These are phyloP conservation scores for Osmoderma eremita DNA, from an alignment of 2,888 invertebrate species.

Conservation along the genomic window DNA sequence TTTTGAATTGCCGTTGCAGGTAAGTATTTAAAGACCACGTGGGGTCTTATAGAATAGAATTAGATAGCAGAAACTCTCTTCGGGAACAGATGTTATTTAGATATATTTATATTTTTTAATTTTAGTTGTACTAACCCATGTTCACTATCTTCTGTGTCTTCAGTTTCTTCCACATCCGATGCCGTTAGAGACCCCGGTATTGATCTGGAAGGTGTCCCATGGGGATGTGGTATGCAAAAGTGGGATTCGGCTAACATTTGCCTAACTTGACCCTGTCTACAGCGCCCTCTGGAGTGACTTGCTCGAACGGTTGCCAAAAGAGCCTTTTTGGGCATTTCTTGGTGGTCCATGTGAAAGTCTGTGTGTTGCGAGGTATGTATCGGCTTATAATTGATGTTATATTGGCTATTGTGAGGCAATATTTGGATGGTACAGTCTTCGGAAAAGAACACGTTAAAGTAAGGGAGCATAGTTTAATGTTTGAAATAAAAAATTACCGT, in stretches of 20 bases:
- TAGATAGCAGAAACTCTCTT: too few relatives aligned
- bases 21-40: too few relatives aligned
- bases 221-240: slow-evolving; percentile 60
- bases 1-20: too few relatives aligned
- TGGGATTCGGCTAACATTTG: slow-evolving; percentile 66
- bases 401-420: slow-evolving; percentile 55
- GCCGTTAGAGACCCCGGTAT: slow-evolving; percentile 56
- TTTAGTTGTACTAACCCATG: slow-evolving; percentile 54
- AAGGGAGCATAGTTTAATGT: background rate
- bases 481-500: slow-evolving; percentile 49
- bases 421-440: slow-evolving; percentile 46
- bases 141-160: slow-evolving; percentile 72
- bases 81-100: too few relatives aligned
- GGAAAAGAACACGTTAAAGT: slow-evolving; percentile 15
- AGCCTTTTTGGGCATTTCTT: slow-evolving; percentile 59
- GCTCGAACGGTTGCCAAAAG: slow-evolving; percentile 61
- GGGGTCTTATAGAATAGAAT: too few relatives aligned
- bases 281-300: slow-evolving; percentile 59
- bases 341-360: slow-evolving; percentile 51
- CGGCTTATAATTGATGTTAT: slow-evolving; percentile 50
- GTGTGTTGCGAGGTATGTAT: slow-evolving; percentile 46
- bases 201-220: slow-evolving; percentile 56
- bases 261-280: slow-evolving; percentile 57
- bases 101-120: background rate
- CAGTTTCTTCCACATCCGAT: slow-evolving; percentile 68